Evolutionary conservation across 2,113 vertebrate genomes (phyloP).

Genomic region (Oryzias celebensis): DNA sequence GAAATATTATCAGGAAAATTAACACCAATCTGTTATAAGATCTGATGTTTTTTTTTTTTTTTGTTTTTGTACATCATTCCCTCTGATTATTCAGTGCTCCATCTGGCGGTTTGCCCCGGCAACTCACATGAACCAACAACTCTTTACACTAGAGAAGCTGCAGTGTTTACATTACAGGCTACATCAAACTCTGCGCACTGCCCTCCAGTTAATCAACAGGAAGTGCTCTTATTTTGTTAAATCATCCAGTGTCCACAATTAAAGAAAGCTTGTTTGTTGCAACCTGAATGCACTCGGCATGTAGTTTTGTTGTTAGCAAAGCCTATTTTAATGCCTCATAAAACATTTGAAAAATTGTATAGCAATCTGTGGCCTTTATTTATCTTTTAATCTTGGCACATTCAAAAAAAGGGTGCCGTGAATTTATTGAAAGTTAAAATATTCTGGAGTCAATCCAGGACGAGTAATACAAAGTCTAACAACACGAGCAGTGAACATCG

Average conservation of each 20-base stretch:
- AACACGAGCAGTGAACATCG: conserved; percentile 9
- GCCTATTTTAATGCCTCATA: neutral
- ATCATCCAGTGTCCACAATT: neutral
- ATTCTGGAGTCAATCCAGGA: no score
- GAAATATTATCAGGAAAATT: neutral
- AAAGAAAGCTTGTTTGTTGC: neutral
- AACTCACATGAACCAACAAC: no score
- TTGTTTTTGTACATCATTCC: neutral
- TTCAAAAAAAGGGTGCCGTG: no score
- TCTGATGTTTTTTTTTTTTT: neutral
- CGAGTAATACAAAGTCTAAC: conserved; percentile 9
- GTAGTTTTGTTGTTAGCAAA: neutral
- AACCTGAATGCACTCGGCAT: neutral
- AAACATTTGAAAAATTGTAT: neutral
- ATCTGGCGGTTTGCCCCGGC: conserved; percentile 39
- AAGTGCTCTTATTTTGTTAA: conserved; percentile 7
- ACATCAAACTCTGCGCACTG: neutral
- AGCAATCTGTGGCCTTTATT: neutral
- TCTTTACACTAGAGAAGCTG: neutral
- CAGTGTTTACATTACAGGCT: conserved; percentile 1
- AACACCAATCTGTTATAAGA: neutral
- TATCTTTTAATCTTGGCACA: no score
- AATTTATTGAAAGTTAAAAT: no score
- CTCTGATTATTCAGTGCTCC: conserved; percentile 56
- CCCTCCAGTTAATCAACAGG: neutral